Percentiles rank a stretch among this genome's conserved stretches.
These are phyloP conservation scores for Seira musarum DNA, from an alignment of 2,888 invertebrate genomes.

Conservation along the genomic window DNA sequence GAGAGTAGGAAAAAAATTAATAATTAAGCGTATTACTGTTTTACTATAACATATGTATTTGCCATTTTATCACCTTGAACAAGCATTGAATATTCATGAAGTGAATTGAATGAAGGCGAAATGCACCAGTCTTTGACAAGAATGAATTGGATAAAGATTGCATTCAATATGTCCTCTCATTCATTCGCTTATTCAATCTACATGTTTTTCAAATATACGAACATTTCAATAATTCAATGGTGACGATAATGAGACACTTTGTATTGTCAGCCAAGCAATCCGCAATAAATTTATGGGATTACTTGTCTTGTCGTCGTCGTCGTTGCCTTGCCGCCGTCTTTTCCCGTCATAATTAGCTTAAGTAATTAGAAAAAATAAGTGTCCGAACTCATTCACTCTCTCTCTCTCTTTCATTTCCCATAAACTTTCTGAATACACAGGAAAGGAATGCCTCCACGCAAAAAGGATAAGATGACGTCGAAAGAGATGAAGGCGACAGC, in stretches of 20 bases:
- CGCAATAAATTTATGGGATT: slow-evolving; percentile 60
- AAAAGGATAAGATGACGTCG: slow-evolving; percentile 3
- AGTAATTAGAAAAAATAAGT: slow-evolving; percentile 55
- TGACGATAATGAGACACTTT: slow-evolving; percentile 64
- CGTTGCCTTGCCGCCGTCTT: slow-evolving; percentile 12
- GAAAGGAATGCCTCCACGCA: background rate
- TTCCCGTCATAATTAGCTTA: slow-evolving; percentile 55
- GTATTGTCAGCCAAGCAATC: slow-evolving; percentile 59
- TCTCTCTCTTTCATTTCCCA: slow-evolving; percentile 1
- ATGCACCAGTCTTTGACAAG: too few relatives aligned
- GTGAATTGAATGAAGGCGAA: too few relatives aligned
- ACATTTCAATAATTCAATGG: slow-evolving; percentile 27
- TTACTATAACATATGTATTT: too few relatives aligned
- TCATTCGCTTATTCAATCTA: too few relatives aligned
- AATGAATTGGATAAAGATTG: too few relatives aligned
- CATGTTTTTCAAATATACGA: background rate
- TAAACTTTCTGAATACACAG: background rate
- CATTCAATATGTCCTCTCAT: too few relatives aligned
- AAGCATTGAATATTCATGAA: background rate
- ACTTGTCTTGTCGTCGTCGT: slow-evolving; percentile 51
- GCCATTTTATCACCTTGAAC: too few relatives aligned
- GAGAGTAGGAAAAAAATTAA: too few relatives aligned
- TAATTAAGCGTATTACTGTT: too few relatives aligned
- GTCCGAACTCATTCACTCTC: slow-evolving; percentile 39
- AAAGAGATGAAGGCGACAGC: slow-evolving; percentile 27